Evolutionary conservation across 1,140 invertebrate species (phyloP).

Genomic region (Heliconius hewitsoni): DNA sequence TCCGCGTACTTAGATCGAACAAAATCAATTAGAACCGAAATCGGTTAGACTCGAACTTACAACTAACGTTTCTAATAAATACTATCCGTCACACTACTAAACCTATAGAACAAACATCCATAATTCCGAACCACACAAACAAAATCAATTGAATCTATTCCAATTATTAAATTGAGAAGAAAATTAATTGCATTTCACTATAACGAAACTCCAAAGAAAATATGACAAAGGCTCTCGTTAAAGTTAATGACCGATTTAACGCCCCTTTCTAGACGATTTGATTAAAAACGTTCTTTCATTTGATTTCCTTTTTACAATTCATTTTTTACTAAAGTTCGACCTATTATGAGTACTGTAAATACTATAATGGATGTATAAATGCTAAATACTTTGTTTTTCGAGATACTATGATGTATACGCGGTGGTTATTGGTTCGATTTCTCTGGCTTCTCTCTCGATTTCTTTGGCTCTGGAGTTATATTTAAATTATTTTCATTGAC

Average conservation of each 20-base stretch:
- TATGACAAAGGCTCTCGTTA: constrained; percentile 72
- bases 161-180: constrained; percentile 36
- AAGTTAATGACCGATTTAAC: constrained; percentile 64
- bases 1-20: no score
- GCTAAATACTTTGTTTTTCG: no score
- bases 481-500: no score
- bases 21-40: no score
- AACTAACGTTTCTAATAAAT: no score
- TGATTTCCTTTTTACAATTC: constrained; percentile 63
- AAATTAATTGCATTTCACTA: constrained; percentile 62
- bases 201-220: constrained; percentile 64
- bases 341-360: constrained; percentile 1
- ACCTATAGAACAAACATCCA: no score
- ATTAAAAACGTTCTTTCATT: constrained; percentile 67
- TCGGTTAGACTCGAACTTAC: no score
- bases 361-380: background rate
- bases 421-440: no score
- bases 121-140: background rate
- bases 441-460: no score
- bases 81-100: no score
- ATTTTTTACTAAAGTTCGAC: constrained; percentile 27
- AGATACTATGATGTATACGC: no score
- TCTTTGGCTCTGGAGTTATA: no score
- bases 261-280: constrained; percentile 61
- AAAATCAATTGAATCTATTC: constrained; percentile 10